Percentiles rank a stretch among this genome's conserved stretches.
phyloP scores from a whole-genome alignment of 2,113 vertebrate genomes.

The Cephalopterus ornatus region DNA sequence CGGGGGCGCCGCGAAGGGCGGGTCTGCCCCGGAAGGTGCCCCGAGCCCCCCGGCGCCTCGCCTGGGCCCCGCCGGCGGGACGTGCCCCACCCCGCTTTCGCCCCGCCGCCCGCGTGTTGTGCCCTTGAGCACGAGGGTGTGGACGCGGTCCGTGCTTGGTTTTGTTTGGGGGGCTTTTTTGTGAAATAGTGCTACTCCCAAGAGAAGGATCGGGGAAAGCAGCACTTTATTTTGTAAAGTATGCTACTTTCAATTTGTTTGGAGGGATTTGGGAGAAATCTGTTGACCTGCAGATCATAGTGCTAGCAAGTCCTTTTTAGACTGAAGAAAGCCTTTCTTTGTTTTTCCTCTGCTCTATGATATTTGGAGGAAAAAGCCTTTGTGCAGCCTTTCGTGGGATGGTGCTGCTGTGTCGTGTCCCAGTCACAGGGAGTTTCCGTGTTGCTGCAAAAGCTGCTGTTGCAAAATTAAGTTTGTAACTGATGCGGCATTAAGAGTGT shows the following conservation, averaged over 20 bases:
- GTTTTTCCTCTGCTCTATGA: neutral
- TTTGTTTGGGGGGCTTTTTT: accelerated
- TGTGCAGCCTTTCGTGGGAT: neutral
- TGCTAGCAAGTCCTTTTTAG: neutral
- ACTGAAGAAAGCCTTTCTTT: neutral
- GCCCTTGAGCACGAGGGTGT: neutral
- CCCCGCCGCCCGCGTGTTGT: accelerated
- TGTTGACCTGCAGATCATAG: neutral
- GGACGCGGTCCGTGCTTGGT: accelerated
- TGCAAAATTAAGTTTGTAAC: neutral
- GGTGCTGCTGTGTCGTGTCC: accelerated
- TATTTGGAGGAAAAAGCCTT: neutral
- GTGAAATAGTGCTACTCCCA: neutral
- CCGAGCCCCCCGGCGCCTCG: accelerated
- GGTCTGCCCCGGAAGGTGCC: neutral
- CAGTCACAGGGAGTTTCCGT: neutral
- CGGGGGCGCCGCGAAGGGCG: neutral
- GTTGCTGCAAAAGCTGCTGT: neutral
- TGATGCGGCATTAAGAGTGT: accelerated
- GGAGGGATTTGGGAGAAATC: neutral
- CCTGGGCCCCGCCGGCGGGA: neutral
- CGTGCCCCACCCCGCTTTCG: no score
- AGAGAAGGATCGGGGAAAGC: accelerated
- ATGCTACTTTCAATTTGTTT: accelerated
- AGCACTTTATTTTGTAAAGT: no score